Evolutionary conservation across 2,113 vertebrate genomes (phyloP).

Genomic region (Sceloporus undulatus): DNA sequence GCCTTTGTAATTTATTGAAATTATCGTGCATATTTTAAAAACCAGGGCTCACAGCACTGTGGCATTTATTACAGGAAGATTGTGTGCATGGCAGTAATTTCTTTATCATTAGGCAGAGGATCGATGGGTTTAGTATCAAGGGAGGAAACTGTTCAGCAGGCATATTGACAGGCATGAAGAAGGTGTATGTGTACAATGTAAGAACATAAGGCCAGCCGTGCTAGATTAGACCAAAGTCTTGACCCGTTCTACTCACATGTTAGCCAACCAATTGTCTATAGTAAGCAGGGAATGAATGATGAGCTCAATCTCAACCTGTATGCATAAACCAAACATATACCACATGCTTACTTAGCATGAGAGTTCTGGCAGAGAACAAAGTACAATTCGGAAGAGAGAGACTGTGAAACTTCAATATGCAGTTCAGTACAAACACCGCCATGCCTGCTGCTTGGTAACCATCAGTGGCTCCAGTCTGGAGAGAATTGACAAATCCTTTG

Average conservation of each 20-base stretch:
- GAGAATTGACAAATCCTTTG: background rate
- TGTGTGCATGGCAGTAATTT: background rate
- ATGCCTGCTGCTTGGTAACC: background rate
- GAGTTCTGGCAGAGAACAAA: background rate
- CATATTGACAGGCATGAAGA: background rate
- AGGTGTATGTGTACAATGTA: background rate
- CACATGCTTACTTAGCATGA: background rate
- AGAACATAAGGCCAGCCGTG: background rate
- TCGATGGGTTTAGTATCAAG: background rate
- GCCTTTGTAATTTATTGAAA: background rate
- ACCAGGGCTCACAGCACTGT: background rate
- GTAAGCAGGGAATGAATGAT: background rate
- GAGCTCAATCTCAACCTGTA: background rate
- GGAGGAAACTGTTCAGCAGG: background rate
- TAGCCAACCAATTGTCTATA: background rate
- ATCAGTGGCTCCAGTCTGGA: background rate
- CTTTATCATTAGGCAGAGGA: background rate
- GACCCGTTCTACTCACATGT: too few relatives aligned
- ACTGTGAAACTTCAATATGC: background rate
- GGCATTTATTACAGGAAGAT: background rate
- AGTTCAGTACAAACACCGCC: background rate
- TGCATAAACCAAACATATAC: background rate
- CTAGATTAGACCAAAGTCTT: background rate
- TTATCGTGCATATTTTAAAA: background rate
- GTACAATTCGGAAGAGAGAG: background rate